These are phyloP conservation scores for Semotilus atromaculatus DNA, from an alignment of 2,797 vertebrate genomes.

Conservation along the genomic window DNA sequence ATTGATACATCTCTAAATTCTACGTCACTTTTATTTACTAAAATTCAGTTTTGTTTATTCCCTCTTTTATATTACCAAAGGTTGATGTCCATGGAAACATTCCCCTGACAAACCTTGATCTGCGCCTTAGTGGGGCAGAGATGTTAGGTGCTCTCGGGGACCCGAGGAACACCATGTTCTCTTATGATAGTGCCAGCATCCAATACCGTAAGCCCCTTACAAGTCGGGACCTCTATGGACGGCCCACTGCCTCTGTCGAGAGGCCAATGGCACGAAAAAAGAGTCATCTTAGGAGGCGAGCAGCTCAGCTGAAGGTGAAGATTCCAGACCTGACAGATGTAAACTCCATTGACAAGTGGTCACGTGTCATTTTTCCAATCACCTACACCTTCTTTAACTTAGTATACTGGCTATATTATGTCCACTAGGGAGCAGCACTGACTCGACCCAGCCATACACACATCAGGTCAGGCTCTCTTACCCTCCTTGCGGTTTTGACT, in stretches of 20 bases:
- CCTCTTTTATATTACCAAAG: slow-evolving; percentile 67
- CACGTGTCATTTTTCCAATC: slow-evolving; percentile 92
- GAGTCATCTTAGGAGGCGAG: slow-evolving; percentile 83
- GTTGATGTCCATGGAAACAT: slow-evolving; percentile 89
- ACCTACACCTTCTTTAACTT: slow-evolving; percentile 94
- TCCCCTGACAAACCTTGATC: slow-evolving; percentile 86
- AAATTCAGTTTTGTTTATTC: not conserved
- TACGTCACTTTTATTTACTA: not conserved
- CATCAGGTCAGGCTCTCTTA: slow-evolving; percentile 60
- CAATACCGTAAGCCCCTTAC: slow-evolving; percentile 88
- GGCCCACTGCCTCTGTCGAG: slow-evolving; percentile 76
- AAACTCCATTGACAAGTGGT: slow-evolving; percentile 97
- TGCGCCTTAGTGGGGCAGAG: slow-evolving; percentile 79
- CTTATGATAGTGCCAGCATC: slow-evolving; percentile 87
- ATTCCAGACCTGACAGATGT: slow-evolving; percentile 95
- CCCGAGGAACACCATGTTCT: slow-evolving; percentile 81
- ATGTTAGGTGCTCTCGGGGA: slow-evolving; percentile 79
- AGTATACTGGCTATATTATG: slow-evolving; percentile 96
- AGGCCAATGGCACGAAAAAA: slow-evolving; percentile 84
- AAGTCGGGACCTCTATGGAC: slow-evolving; percentile 84
- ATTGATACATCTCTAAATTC: not conserved
- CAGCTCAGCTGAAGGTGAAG: slow-evolving; percentile 94
- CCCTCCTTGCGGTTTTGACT: slow-evolving; percentile 66
- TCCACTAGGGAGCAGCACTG: slow-evolving; percentile 80
- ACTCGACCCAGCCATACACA: slow-evolving; percentile 39